Evolutionary conservation across 2,113 vertebrate genomes (phyloP).

Genomic region (Stegostoma tigrinum): DNA sequence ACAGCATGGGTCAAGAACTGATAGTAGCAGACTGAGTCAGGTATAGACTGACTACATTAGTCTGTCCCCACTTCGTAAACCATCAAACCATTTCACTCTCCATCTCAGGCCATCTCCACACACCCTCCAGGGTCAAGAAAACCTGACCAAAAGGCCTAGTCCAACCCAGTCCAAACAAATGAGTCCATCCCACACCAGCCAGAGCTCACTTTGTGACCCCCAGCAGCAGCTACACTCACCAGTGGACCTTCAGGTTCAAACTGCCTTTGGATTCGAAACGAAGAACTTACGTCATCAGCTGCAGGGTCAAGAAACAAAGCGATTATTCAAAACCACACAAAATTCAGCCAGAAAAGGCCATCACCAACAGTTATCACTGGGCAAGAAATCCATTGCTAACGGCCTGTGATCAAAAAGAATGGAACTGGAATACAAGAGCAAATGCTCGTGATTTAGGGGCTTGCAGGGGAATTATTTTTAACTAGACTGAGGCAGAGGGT

Average conservation of each 20-base stretch:
- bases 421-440: background rate
- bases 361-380: no score
- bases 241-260: conserved; percentile 78
- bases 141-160: background rate
- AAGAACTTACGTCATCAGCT: conserved; percentile 55
- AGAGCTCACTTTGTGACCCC: background rate
- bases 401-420: background rate
- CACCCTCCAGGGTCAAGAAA: background rate
- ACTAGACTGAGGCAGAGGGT: no score
- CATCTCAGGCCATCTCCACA: background rate
- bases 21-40: background rate
- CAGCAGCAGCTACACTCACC: conserved; percentile 56
- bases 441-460: background rate
- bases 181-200: background rate
- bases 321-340: background rate
- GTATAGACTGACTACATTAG: background rate
- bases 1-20: background rate
- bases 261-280: conserved; percentile 67
- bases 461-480: background rate
- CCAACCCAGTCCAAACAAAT: background rate
- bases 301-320: conserved; percentile 51
- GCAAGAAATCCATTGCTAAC: no score
- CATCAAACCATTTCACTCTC: background rate
- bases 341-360: no score
- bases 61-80: background rate